Evolutionary conservation across 1,140 invertebrate species (phyloP).

Genomic region (Agrilus planipennis): DNA sequence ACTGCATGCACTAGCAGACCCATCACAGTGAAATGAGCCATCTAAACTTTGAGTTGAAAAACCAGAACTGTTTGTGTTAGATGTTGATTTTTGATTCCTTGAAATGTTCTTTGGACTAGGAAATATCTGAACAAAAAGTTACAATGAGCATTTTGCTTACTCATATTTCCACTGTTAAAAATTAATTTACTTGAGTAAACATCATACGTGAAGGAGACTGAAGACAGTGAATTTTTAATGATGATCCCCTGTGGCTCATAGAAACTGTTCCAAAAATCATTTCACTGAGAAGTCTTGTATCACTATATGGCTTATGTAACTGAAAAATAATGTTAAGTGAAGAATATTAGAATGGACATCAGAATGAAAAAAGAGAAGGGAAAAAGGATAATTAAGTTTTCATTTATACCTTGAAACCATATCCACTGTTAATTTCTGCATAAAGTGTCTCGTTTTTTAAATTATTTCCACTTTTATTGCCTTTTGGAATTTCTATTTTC

Average conservation of each 20-base stretch:
- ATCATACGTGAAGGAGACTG: conserved; percentile 57
- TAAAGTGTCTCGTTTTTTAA: too few relatives aligned
- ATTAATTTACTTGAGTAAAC: conserved; percentile 59
- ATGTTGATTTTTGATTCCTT: conserved; percentile 10
- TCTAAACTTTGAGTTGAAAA: conserved; percentile 23
- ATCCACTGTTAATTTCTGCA: conserved; percentile 42
- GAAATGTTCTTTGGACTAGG: conserved; percentile 22
- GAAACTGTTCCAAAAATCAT: conserved; percentile 83
- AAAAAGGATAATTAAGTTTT: too few relatives aligned
- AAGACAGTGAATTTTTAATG: conserved; percentile 70
- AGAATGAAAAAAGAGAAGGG: neutral
- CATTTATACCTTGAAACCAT: conserved; percentile 38
- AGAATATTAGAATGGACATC: neutral
- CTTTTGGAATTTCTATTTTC: conserved; percentile 33
- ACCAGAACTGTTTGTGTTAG: conserved; percentile 5
- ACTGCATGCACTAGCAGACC: conserved; percentile 25
- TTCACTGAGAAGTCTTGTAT: conserved; percentile 66
- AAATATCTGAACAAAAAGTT: conserved; percentile 21
- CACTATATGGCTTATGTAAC: conserved; percentile 50
- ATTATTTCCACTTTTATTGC: conserved; percentile 21
- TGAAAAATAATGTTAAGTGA: conserved; percentile 23
- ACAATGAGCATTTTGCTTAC: neutral
- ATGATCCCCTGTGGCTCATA: conserved; percentile 71
- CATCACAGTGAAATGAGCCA: conserved; percentile 23
- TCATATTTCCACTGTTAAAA: neutral